Percentiles rank a stretch among this genome's conserved stretches.
phyloP scores from a whole-genome alignment of 2,113 vertebrate genomes.

The Cyphomyrus plagiostoma region DNA sequence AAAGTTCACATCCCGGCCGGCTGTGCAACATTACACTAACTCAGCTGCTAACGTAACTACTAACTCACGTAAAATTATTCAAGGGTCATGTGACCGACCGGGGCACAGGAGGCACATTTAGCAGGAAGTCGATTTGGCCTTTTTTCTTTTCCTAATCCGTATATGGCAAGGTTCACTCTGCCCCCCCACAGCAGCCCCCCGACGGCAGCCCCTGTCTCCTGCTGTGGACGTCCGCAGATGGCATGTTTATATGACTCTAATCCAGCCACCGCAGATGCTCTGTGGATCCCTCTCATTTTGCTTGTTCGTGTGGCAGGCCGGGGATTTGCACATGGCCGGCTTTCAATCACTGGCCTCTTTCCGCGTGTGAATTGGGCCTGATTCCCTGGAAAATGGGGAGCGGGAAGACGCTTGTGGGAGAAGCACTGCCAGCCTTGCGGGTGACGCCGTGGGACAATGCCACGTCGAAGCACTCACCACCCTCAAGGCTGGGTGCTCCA shows the following conservation, averaged over 20 bases:
- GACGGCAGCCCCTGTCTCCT: background rate
- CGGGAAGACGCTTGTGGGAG: background rate
- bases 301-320: background rate
- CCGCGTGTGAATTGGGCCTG: background rate
- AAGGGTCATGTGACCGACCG: background rate
- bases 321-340: background rate
- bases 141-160: background rate
- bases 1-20: background rate
- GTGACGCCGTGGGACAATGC: background rate
- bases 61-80: background rate
- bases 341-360: background rate
- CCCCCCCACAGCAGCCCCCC: background rate
- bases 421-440: background rate
- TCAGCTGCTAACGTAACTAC: too few species aligned
- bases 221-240: background rate
- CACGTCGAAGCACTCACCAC: background rate
- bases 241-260: background rate
- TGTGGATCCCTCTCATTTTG: background rate
- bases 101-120: background rate
- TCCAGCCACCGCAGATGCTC: conserved; percentile 7
- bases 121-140: background rate
- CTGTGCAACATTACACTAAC: background rate
- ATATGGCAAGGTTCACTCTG: background rate
- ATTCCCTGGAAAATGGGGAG: background rate
- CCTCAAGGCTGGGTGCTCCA: background rate